Conservation (phyloP, 2,888 invertebrate species). For the Leucania comma region DNA sequence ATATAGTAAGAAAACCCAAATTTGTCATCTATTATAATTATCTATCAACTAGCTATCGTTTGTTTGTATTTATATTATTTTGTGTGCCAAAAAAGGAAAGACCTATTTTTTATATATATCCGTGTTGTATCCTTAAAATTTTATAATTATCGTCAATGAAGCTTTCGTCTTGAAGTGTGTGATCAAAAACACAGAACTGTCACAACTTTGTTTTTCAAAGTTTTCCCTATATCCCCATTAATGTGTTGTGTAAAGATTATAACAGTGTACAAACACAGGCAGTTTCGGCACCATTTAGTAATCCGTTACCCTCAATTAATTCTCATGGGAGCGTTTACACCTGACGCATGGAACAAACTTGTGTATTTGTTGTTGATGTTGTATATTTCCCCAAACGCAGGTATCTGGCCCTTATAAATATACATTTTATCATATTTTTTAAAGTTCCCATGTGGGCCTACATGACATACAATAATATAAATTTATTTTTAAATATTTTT, state of each 20-base stretch:
- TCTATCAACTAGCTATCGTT: no score
- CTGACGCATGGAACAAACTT: conserved; percentile 32
- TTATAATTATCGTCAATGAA: not conserved
- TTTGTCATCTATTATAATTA: no score
- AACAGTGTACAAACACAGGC: conserved; percentile 38
- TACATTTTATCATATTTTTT: not conserved
- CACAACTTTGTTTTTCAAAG: not conserved
- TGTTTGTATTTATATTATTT: no score
- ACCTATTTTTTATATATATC: no score
- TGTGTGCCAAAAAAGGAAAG: no score
- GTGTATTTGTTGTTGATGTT: conserved; percentile 16
- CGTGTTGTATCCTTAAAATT: no score
- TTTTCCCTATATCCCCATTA: conserved; percentile 4
- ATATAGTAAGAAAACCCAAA: no score
- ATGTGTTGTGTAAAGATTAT: conserved; percentile 38
- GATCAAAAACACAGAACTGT: not conserved
- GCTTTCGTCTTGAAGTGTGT: not conserved
- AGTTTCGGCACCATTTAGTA: conserved; percentile 41
- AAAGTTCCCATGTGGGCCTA: not conserved
- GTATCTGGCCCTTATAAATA: not conserved
- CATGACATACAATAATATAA: no score
- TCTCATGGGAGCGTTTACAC: conserved; percentile 45
- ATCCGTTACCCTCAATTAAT: conserved; percentile 50
- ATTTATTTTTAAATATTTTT: no score
- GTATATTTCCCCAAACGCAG: not conserved